Base-by-base conservation (phyloP, 2,888 invertebrate genomes). In the Tipula confusa region DNA sequence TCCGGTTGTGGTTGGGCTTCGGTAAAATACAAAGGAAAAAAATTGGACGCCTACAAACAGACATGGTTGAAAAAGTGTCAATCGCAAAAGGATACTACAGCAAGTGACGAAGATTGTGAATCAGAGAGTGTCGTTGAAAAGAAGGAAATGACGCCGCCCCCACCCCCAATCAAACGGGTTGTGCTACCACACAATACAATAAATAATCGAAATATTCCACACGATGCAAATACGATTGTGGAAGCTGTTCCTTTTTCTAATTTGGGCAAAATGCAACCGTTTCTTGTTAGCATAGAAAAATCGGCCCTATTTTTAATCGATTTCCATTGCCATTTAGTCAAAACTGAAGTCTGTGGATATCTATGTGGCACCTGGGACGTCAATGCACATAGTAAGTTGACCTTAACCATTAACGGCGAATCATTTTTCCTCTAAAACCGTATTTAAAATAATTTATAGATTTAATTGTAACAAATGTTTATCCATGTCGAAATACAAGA, bases 281-380 rank as follows among this genome's bases (percentile, higher is more conserved):
- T 98, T 89, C 90, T 96, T 83, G 93, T 98, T 5, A 95, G 96
- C 24, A 92, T 98, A 84, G 94, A 95, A 84, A 95, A 97, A 28
- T 97, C 97, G 87, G 95, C 97, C 1, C 93, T 95, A 84, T 91
- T 98, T 24, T 91, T 98, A 84, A 94, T 97, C 87, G 98, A 98
- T 89, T 95, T 98, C 86, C 98, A 98, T 88, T 96, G 97, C 87
- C 98, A 98, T 89, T 91, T 98, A 86, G 96, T 96, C n/a, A 95
- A 94, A 87, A 95, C 95, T 86, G 98, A 98, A 91, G 96, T 98
- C 13, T 96, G 96, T 87, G 98, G 98, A n/a, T 98, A 98, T 89
- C 90, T 98, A 83, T 98, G 96, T 83, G 98, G 98, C 2, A 94
- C 95, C 84, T 98, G 98, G 98, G 98, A 98, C 89, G 93, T 96